Evolutionary conservation across 1,140 invertebrate species (phyloP), one percentile per base, ranked within the genome.

Genomic region (Bombus balteatus): DNA sequence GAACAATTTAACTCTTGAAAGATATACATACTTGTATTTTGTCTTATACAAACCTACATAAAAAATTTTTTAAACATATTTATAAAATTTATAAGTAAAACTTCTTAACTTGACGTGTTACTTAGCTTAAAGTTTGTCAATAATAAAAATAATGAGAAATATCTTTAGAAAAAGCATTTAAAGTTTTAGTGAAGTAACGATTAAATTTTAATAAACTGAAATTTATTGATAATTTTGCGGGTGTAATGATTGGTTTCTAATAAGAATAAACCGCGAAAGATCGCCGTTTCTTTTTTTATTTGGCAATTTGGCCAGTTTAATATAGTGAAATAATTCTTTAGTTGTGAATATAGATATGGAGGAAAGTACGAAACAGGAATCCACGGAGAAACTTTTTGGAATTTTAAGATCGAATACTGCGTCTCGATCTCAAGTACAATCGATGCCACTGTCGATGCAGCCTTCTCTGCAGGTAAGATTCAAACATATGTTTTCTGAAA

Each of bases 361-460:
- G n/a, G 32, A 34, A 47, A 25, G 22, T 28, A 15, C 0, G 6
- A 22, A 53, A 53, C 47, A 53, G 47, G 47, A 47, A 4, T 41
- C 5, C 0, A 13, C 3, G n/a, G 83, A 79, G 22, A 79, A 37
- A 34, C 34, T 43, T 18, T 28, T 22, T 32, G 66, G 47, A 34
- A 78, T 79, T 43, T 79, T 84, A 43, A 59, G 53, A 71, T 78
- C 53, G 37, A 66, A 66, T 25, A 28, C 28, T n/a, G 47, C 15
- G 1, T 15, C 80, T 28, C 37, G 57, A 65, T 53, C 34, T 68
- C 73, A 62, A 6, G 28, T 22, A n/a, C 28, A n/a, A n/a, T 15
- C 32, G 32, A 62, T 66, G 2, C 22, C 39, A 57, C 22, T 65
- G 1, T 28, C n/a, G 28, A 4, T 76, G 9, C 73, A 75, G 28